These are phyloP conservation scores for Gallinago media DNA, from an alignment of 2,113 vertebrate species.

Conservation along the genomic window DNA sequence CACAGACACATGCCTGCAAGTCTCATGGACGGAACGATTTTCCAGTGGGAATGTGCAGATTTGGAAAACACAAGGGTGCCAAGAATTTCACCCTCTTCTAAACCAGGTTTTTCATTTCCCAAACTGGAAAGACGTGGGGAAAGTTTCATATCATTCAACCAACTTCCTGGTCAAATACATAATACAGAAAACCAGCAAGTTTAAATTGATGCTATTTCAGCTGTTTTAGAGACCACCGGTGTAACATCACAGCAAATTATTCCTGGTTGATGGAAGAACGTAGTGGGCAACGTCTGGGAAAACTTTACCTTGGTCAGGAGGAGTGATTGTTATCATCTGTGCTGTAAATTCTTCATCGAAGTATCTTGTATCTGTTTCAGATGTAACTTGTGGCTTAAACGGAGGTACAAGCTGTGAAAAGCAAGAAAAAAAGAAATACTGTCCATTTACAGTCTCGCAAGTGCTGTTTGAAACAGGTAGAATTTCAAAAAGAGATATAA, in stretches of 20 bases:
- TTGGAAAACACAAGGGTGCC: neutral
- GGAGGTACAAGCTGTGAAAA: slow-evolving; percentile 86
- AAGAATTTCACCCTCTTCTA: neutral
- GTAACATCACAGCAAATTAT: neutral
- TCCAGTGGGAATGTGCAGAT: neutral
- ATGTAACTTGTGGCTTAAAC: slow-evolving; percentile 95
- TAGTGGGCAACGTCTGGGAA: neutral
- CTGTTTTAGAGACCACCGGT: neutral
- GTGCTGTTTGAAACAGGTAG: neutral
- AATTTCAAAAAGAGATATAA: neutral
- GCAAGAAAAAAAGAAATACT: neutral
- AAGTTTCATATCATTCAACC: neutral
- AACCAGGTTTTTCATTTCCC: neutral
- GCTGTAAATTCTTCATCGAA: slow-evolving; percentile 96
- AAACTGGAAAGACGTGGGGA: neutral
- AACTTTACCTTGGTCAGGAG: slow-evolving; percentile 93
- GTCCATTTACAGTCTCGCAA: neutral
- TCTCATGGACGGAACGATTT: neutral
- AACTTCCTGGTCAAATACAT: neutral
- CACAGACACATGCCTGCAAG: neutral
- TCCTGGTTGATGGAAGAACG: neutral
- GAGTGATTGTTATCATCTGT: slow-evolving; percentile 96
- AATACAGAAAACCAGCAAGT: neutral
- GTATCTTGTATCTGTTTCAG: slow-evolving; percentile 93
- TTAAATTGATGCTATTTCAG: neutral